Percentiles rank a stretch among this genome's conserved stretches.
Evolutionary conservation across 2,113 vertebrate species (phyloP).

Genomic region (Anthoscopus minutus): DNA sequence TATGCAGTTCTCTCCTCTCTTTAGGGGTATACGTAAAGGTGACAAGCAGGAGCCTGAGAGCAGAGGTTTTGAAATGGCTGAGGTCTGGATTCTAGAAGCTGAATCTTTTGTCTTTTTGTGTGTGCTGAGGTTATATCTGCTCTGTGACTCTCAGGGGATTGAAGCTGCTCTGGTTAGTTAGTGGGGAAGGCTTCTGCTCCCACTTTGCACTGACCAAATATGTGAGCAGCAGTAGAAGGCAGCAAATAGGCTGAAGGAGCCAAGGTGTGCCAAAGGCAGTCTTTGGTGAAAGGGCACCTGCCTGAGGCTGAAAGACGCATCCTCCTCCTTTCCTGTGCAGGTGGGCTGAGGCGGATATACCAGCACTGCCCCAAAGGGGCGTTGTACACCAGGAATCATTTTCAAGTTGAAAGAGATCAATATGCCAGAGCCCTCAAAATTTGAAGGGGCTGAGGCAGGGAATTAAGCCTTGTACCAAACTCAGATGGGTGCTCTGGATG

Average conservation of each 20-base stretch:
- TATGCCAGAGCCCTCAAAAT: background rate
- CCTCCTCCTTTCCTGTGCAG: background rate
- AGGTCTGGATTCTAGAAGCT: background rate
- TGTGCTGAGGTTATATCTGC: background rate
- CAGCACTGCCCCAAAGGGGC: background rate
- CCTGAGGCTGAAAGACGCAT: background rate
- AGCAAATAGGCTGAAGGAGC: background rate
- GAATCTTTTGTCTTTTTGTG: background rate
- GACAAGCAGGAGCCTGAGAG: background rate
- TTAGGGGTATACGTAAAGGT: background rate
- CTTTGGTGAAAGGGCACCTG: background rate
- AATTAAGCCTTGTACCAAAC: background rate
- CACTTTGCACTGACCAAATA: background rate
- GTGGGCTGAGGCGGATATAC: background rate
- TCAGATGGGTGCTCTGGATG: accelerated
- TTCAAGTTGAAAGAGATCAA: background rate
- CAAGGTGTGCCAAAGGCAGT: background rate
- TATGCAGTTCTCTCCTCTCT: background rate
- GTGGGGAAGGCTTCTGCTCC: background rate
- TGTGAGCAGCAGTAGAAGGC: background rate
- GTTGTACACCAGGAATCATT: background rate
- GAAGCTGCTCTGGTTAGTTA: background rate
- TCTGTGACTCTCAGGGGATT: background rate
- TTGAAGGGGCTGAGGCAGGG: background rate
- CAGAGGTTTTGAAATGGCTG: background rate